phyloP scores from a whole-genome alignment of 2,888 invertebrate genomes.

The Lithophane semibrunnea region DNA sequence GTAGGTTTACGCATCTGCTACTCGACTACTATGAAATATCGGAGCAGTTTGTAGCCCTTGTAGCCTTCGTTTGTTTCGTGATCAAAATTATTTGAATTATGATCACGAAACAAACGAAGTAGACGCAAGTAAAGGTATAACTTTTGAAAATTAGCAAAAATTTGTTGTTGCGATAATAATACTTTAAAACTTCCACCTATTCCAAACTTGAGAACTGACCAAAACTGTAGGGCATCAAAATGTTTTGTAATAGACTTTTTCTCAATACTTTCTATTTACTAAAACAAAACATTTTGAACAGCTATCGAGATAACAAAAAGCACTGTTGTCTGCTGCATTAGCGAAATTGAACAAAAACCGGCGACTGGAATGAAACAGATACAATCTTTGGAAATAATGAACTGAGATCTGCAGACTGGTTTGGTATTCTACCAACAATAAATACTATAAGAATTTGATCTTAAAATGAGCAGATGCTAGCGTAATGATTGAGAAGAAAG shows the following conservation, averaged over 20 bases:
- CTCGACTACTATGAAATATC: background rate
- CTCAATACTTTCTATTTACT: conserved; percentile 3
- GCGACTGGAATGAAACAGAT: conserved; percentile 17
- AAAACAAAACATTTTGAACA: conserved; percentile 27
- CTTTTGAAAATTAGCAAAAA: too few species aligned
- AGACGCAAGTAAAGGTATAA: too few species aligned
- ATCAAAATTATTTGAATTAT: too few species aligned
- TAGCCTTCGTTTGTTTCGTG: background rate
- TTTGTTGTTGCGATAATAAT: too few species aligned
- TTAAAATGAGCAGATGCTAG: background rate
- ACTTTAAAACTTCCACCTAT: background rate
- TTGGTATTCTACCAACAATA: background rate
- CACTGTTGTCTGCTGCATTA: conserved; percentile 37
- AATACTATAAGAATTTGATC: background rate
- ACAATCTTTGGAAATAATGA: conserved; percentile 16
- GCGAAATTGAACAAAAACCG: conserved; percentile 45
- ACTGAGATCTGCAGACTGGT: background rate
- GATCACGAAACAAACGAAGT: too few species aligned
- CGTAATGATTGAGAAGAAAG: conserved; percentile 7
- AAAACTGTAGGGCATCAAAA: background rate
- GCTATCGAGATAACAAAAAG: conserved; percentile 36
- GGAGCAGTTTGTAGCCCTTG: background rate
- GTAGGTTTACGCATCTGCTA: background rate
- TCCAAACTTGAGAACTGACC: background rate
- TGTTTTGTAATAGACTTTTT: conserved; percentile 1